phyloP scores from a whole-genome alignment of 2,888 invertebrate species.

The Pollenia angustigena region DNA sequence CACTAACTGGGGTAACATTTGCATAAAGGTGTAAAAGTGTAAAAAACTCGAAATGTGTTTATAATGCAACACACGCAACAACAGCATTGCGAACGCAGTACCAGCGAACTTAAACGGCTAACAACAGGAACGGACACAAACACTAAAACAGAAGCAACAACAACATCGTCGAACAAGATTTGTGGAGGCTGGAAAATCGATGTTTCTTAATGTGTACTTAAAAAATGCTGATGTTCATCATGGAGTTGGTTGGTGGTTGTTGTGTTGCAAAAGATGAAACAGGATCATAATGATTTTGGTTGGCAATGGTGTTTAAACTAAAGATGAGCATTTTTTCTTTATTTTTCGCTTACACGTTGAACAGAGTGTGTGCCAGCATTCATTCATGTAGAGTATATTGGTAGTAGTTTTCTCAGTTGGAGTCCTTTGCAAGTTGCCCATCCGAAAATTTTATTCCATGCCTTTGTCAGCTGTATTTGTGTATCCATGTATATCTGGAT shows the following conservation, averaged over 20 bases:
- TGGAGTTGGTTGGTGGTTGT: slow-evolving; percentile 27
- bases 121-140: slow-evolving; percentile 68
- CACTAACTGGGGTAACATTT: slow-evolving; percentile 78
- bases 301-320: background rate
- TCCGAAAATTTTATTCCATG: slow-evolving; percentile 25
- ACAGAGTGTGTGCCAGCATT: slow-evolving; percentile 13
- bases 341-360: slow-evolving; percentile 3
- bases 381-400: slow-evolving; percentile 22
- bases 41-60: slow-evolving; percentile 76
- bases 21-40: slow-evolving; percentile 82
- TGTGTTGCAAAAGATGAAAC: background rate
- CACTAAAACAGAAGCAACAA: slow-evolving; percentile 72
- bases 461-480: slow-evolving; percentile 12
- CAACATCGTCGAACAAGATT: slow-evolving; percentile 67
- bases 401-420: slow-evolving; percentile 52
- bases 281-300: slow-evolving; percentile 13
- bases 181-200: slow-evolving; percentile 65
- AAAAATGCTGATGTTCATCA: slow-evolving; percentile 27
- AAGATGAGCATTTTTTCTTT: slow-evolving; percentile 40
- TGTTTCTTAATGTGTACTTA: slow-evolving; percentile 56
- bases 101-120: slow-evolving; percentile 49
- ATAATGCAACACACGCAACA: slow-evolving; percentile 70
- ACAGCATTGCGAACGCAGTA: slow-evolving; percentile 59
- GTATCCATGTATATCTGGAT: slow-evolving; percentile 1
- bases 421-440: slow-evolving; percentile 43